A percentile compares a stretch with the other conserved stretches of the same genome.
Conservation (phyloP, 2,888 invertebrate species). For the Acholoe squamosa region DNA sequence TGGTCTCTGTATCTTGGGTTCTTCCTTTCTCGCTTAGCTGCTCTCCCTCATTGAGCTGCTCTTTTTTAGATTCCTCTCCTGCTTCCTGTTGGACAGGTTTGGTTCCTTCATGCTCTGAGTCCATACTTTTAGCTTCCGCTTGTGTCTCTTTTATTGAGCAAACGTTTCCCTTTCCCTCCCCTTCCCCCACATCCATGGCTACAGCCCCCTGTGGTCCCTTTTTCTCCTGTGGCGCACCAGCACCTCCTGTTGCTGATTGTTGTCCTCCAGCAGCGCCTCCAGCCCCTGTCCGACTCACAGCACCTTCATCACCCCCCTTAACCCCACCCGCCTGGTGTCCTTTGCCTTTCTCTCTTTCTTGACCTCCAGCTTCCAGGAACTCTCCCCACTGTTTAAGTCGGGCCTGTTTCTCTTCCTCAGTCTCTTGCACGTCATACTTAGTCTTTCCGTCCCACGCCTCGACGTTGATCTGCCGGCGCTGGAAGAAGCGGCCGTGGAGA, state of each 20-base stretch:
- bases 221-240: not conserved
- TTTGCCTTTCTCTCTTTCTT: not conserved
- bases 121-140: no score
- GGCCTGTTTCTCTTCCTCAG: conserved; percentile 92
- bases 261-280: not conserved
- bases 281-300: not conserved
- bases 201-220: not conserved
- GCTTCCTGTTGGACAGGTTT: no score
- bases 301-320: not conserved
- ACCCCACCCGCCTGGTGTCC: not conserved
- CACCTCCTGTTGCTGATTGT: not conserved
- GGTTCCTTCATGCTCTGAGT: no score
- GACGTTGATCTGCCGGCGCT: conserved; percentile 92
- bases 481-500: conserved; percentile 95
- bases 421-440: conserved; percentile 95
- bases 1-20: no score
- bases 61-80: no score
- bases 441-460: conserved; percentile 97
- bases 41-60: no score
- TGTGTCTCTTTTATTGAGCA: not conserved
- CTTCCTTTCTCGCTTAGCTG: no score
- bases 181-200: not conserved
- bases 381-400: conserved; percentile 93
- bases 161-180: not conserved
- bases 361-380: conserved; percentile 75